Percentiles rank a stretch among this genome's conserved stretches.
Evolutionary conservation across 2,888 invertebrate genomes (phyloP).

Genomic region (Drosophila algonquin): DNA sequence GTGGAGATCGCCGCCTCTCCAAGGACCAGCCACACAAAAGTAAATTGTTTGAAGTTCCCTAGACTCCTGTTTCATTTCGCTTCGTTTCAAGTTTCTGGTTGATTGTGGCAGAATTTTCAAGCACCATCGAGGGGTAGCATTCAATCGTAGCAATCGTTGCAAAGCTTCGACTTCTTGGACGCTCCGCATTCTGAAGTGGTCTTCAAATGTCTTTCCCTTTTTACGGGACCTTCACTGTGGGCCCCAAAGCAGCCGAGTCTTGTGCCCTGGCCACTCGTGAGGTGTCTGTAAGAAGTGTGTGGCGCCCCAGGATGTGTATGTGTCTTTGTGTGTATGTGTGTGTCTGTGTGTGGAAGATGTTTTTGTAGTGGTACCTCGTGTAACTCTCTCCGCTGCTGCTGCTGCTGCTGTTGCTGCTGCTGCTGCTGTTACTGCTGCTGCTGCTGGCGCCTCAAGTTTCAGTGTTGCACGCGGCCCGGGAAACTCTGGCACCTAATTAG

Average conservation of each 20-base stretch:
- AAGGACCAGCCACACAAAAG: too few species aligned
- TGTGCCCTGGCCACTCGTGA: slow-evolving; percentile 6
- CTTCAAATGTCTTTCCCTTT: neutral
- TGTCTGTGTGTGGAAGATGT: neutral
- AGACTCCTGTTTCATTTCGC: neutral
- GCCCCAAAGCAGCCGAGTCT: neutral
- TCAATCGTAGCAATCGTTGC: neutral
- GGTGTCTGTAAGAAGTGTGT: neutral
- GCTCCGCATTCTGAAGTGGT: neutral
- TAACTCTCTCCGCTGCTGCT: neutral
- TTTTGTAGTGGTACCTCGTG: neutral
- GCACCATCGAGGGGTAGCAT: too few species aligned
- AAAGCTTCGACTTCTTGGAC: neutral
- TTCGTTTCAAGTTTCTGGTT: neutral
- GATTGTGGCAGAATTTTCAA: neutral
- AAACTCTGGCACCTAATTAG: slow-evolving; percentile 46
- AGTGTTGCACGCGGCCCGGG: slow-evolving; percentile 16
- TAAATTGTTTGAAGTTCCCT: neutral
- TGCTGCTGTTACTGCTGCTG: too few species aligned
- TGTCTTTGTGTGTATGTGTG: neutral
- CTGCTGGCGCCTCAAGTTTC: slow-evolving; percentile 4
- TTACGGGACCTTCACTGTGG: neutral
- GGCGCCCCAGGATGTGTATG: neutral
- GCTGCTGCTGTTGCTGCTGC: too few species aligned
- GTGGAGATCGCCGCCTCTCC: too few species aligned